phyloP scores from a whole-genome alignment of 2,888 invertebrate species.

The Punctoribates punctum region DNA sequence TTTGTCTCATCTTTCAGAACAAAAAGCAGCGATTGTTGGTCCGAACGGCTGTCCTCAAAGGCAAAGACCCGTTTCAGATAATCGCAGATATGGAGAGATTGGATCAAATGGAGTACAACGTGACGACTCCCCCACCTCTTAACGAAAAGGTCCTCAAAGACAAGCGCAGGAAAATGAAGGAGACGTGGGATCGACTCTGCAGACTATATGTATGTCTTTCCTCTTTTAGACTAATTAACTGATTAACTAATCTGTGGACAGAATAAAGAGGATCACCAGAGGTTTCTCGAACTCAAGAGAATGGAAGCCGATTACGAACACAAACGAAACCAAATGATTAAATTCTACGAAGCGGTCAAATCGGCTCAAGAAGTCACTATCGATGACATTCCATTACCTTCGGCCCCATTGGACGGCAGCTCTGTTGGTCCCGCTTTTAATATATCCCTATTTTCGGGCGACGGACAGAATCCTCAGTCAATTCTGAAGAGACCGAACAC shows the following conservation, averaged over 20 bases:
- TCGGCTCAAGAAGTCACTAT: constrained; percentile 90
- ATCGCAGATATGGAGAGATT: constrained; percentile 94
- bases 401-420: constrained; percentile 49
- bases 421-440: neutral
- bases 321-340: constrained; percentile 75
- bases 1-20: constrained; percentile 59
- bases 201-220: constrained; percentile 82
- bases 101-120: constrained; percentile 97
- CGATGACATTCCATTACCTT: constrained; percentile 89
- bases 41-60: constrained; percentile 90
- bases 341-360: constrained; percentile 90
- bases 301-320: constrained; percentile 90
- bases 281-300: constrained; percentile 83
- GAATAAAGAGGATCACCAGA: constrained; percentile 84
- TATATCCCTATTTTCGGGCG: neutral
- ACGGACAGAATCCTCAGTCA: constrained; percentile 52
- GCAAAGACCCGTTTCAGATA: constrained; percentile 93
- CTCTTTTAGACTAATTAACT: neutral
- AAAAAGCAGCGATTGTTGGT: constrained; percentile 95
- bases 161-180: constrained; percentile 88
- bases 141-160: constrained; percentile 96
- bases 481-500: constrained; percentile 67
- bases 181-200: constrained; percentile 88
- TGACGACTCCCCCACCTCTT: constrained; percentile 84
- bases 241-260: constrained; percentile 41